Evolutionary conservation across 2,888 invertebrate genomes (phyloP), one percentile per base, ranked within the genome.

Genomic region (Phaedon cochleariae): DNA sequence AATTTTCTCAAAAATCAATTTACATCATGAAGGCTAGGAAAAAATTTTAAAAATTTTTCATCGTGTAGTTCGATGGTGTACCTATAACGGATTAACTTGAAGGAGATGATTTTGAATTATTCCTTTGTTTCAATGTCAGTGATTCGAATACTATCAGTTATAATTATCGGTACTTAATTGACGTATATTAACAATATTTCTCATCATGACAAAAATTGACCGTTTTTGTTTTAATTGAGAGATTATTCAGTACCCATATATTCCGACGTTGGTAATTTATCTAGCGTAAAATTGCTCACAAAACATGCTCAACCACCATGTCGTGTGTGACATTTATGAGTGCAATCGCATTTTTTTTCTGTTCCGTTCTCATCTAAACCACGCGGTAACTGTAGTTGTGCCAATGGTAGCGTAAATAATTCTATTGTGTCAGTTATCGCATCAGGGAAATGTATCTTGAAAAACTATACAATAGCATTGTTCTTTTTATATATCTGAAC

Each of bases 391-490:
- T 62, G 64, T 64, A 58, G 41, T 41, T 49, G 60, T 54, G 57
- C 62, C 64, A 59, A 62, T 62, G 64, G 53, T 67, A 62, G 67
- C 67, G 67, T 63, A 51, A 67, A 67, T 49, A 61, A 67, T 54
- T 31, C 58, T 37, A 58, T 58, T 62, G 62, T 64, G 31, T 58
- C 53, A 41, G 15, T 41, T 41, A 12, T 15, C n/a, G n/a, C n/a
- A n/a, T n/a, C n/a, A 15, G 15, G 41, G n/a, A 15, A 41, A 41
- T 41, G 3, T 12, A 41, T 41, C n/a, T 41, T 12, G 4, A 15
- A 10, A 3, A 10, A 41, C 41, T 41, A n/a, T 4, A 41, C 41
- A 41, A 41, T 41, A 41, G 41, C 41, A 34, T 34, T 41, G 41
- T 41, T 41, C 15, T 7, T 26, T 3, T n/a, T n/a, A n/a, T n/a